A percentile compares a stretch with the other conserved stretches of the same genome.
Conservation (phyloP, 2,888 invertebrate genomes). For the Peribatodes rhomboidaria region DNA sequence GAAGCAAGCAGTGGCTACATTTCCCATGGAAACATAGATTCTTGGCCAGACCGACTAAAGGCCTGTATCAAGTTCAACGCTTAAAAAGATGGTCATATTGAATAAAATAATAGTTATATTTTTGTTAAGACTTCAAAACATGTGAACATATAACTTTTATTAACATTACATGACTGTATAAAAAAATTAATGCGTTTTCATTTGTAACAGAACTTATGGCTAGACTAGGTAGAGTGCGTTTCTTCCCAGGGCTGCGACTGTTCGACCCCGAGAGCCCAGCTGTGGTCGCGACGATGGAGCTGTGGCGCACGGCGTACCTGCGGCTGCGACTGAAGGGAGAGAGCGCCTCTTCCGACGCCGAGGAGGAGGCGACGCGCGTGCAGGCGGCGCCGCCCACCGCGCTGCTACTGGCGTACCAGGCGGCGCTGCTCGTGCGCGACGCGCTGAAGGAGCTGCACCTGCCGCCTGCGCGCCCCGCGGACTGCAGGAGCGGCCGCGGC, state of each 20-base stretch:
- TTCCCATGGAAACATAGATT: too few relatives aligned
- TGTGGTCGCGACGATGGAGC: slow-evolving; percentile 49
- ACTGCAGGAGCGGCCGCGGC: slow-evolving; percentile 62
- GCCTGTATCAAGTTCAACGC: too few relatives aligned
- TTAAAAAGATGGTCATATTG: too few relatives aligned
- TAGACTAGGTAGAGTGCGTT: slow-evolving; percentile 31
- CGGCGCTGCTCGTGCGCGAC: slow-evolving; percentile 59
- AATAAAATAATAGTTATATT: too few relatives aligned
- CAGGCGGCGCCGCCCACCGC: slow-evolving; percentile 43
- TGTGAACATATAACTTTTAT: too few relatives aligned
- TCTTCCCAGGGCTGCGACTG: slow-evolving; percentile 62
- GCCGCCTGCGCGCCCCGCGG: slow-evolving; percentile 51
- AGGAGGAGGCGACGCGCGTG: slow-evolving; percentile 36
- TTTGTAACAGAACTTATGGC: too few relatives aligned
- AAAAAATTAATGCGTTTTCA: too few relatives aligned
- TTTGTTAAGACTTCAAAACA: too few relatives aligned
- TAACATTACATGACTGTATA: too few relatives aligned
- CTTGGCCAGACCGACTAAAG: too few relatives aligned
- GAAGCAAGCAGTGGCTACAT: too few relatives aligned
- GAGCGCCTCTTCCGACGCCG: slow-evolving; percentile 3
- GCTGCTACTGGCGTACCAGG: slow-evolving; percentile 45
- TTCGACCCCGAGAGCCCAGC: slow-evolving; percentile 65
- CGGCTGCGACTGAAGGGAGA: slow-evolving; percentile 3
- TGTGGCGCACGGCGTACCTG: slow-evolving; percentile 52
- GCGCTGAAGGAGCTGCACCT: slow-evolving; percentile 57